phyloP scores from a whole-genome alignment of 2,888 invertebrate species.

The Crocallis elinguaria region DNA sequence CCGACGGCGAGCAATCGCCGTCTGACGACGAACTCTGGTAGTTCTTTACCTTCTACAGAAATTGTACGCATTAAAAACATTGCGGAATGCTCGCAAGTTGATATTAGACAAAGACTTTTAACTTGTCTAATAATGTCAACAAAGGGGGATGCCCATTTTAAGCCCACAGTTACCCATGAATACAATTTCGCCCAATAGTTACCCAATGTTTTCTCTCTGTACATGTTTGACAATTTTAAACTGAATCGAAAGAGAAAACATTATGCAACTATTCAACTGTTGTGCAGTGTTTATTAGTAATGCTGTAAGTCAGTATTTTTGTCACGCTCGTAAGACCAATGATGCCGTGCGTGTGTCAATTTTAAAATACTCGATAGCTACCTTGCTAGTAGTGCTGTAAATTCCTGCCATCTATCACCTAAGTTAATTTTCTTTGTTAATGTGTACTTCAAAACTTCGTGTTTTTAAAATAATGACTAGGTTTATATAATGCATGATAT shows the following conservation, averaged over 20 bases:
- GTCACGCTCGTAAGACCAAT: slow-evolving; percentile 15
- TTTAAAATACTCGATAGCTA: slow-evolving; percentile 49
- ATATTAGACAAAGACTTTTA: no score
- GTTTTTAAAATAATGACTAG: no score
- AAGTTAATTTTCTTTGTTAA: slow-evolving; percentile 46
- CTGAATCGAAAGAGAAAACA: no score
- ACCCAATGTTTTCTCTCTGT: no score
- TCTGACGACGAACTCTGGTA: slow-evolving; percentile 85
- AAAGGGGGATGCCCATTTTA: no score
- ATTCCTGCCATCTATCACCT: slow-evolving; percentile 66
- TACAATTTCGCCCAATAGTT: no score
- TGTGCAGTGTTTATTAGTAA: no score
- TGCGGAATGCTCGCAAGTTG: no score
- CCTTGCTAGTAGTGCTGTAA: slow-evolving; percentile 60
- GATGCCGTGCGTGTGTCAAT: slow-evolving; percentile 40
- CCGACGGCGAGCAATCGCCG: slow-evolving; percentile 87
- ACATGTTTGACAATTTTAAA: no score
- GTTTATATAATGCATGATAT: slow-evolving; percentile 2
- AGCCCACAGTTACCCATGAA: no score
- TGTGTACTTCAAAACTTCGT: slow-evolving; percentile 5
- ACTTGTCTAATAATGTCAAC: no score
- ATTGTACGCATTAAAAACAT: slow-evolving; percentile 26
- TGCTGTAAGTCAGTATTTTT: background rate
- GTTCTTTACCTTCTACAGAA: slow-evolving; percentile 76
- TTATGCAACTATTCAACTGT: no score